Evolutionary conservation across 2,797 vertebrate genomes (phyloP).

Genomic region (Hoplostethus atlanticus): DNA sequence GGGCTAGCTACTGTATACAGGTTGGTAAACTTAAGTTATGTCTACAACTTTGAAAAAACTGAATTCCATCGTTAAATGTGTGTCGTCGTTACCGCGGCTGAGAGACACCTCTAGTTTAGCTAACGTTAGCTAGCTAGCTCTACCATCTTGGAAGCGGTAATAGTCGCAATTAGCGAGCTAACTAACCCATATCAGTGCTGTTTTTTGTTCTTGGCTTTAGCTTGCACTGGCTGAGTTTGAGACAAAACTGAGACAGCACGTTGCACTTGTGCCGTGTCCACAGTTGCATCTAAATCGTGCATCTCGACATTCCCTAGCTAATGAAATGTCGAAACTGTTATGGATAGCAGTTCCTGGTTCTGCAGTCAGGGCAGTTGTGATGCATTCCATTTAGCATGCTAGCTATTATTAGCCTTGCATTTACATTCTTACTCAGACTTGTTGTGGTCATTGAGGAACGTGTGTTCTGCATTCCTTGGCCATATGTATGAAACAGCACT

Average conservation of each 20-base stretch:
- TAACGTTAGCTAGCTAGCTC: conserved; percentile 38
- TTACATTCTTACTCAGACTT: no score
- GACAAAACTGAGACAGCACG: not conserved
- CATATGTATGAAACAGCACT: no score
- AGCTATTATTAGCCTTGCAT: not conserved
- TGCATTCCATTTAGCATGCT: not conserved
- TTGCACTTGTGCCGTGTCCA: not conserved
- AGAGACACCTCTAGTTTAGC: not conserved
- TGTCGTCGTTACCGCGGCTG: not conserved
- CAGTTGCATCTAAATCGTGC: not conserved
- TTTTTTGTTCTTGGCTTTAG: not conserved
- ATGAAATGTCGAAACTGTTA: not conserved
- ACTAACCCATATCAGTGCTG: not conserved
- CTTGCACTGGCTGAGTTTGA: not conserved
- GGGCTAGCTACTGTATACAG: conserved; percentile 56
- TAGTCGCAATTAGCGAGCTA: not conserved
- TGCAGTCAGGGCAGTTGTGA: not conserved
- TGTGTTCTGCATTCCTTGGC: not conserved
- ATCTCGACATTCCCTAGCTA: not conserved
- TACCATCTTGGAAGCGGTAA: conserved; percentile 30
- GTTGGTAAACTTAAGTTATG: conserved; percentile 40
- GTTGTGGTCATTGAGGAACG: no score
- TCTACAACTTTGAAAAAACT: rapidly evolving
- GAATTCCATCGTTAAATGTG: not conserved
- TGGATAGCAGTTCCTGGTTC: not conserved